Evolutionary conservation across 2,797 vertebrate genomes (phyloP).

Genomic region (Clarias platycephalus): DNA sequence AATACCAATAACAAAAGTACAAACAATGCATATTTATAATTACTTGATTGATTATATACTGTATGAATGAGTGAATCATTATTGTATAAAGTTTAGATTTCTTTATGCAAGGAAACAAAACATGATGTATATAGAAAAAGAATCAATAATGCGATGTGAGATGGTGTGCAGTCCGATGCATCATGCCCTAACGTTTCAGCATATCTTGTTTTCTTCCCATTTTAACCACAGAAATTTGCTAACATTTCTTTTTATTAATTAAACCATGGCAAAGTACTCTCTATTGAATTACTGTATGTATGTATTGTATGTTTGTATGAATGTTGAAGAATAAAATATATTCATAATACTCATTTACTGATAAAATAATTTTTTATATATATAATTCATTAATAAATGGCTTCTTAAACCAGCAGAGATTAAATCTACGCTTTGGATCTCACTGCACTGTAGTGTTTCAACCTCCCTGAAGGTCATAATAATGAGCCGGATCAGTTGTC

Average conservation of each 20-base stretch:
- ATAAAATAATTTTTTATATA: neutral
- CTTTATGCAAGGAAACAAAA: neutral
- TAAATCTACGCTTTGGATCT: neutral
- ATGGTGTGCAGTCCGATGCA: neutral
- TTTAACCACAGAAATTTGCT: neutral
- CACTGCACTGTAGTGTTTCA: neutral
- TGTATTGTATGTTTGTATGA: too few species aligned
- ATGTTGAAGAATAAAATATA: neutral
- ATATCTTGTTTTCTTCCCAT: neutral
- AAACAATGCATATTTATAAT: too few species aligned
- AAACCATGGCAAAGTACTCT: neutral
- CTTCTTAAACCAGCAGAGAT: neutral
- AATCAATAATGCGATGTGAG: neutral
- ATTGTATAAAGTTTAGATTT: neutral
- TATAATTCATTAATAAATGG: neutral
- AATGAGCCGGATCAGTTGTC: constrained; percentile 7
- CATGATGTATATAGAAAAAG: neutral
- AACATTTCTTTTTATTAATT: neutral
- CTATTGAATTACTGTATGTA: too few species aligned
- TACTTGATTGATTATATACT: neutral
- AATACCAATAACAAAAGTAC: too few species aligned
- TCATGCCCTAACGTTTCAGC: neutral
- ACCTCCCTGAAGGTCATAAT: neutral
- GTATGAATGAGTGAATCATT: neutral
- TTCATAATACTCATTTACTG: neutral